These are phyloP conservation scores for Lamellibrachia columna DNA, from an alignment of 2,888 invertebrate genomes.

Conservation along the genomic window DNA sequence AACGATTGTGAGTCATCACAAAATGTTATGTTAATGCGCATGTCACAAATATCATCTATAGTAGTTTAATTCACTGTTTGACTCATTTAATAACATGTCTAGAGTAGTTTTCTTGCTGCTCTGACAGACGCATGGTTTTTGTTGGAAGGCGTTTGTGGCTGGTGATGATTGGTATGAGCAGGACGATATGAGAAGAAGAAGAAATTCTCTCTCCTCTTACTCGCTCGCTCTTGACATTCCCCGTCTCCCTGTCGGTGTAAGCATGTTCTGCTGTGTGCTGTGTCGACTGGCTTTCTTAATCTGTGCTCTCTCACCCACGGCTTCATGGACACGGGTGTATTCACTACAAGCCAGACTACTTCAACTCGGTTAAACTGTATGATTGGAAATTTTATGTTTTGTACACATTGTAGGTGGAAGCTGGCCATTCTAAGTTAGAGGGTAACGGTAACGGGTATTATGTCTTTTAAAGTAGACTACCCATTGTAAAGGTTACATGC, in stretches of 20 bases:
- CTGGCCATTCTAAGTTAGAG: not conserved
- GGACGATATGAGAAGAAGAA: not conserved
- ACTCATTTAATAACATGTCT: not conserved
- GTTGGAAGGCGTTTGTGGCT: not conserved
- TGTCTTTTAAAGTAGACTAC: not conserved
- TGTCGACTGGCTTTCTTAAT: not conserved
- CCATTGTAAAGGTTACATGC: not conserved
- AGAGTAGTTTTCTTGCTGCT: not conserved
- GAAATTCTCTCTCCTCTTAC: not conserved
- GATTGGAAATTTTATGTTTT: not conserved
- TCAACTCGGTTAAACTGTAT: not conserved
- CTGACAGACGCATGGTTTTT: not conserved
- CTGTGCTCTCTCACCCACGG: not conserved
- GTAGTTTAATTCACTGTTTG: not conserved
- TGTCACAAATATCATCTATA: not conserved
- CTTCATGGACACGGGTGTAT: not conserved
- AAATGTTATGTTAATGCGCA: no score
- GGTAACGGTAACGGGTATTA: not conserved
- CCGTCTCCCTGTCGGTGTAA: not conserved
- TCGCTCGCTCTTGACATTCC: not conserved
- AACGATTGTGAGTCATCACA: no score
- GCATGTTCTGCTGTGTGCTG: not conserved
- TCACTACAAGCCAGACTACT: not conserved
- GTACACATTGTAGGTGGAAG: not conserved
- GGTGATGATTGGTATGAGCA: not conserved